Percentiles rank a stretch among this genome's conserved stretches.
Evolutionary conservation across 2,113 vertebrate species (phyloP).

Genomic region (Acrocephalus kingi): DNA sequence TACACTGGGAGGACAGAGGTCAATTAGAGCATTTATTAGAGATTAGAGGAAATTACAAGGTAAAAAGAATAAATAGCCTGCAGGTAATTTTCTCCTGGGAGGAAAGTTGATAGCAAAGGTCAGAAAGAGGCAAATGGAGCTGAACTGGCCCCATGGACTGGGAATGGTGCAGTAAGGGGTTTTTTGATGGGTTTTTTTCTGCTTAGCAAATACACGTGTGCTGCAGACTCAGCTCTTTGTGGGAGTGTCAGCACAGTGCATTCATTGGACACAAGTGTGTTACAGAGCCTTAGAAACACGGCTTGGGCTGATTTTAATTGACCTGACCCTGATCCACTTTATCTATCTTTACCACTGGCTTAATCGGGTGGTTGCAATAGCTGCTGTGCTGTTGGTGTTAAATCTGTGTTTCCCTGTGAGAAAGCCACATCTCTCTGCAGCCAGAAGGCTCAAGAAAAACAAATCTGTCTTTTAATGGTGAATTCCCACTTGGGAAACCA

Average conservation of each 20-base stretch:
- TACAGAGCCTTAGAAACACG: neutral
- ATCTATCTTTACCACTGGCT: constrained; percentile 48
- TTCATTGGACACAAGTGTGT: neutral
- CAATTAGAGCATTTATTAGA: neutral
- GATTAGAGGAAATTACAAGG: neutral
- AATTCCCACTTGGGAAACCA: neutral
- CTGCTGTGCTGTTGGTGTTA: neutral
- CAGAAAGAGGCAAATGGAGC: neutral
- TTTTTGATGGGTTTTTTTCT: neutral
- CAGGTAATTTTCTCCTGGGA: neutral
- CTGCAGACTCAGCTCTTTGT: constrained; percentile 28
- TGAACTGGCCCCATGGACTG: neutral
- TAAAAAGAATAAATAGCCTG: neutral
- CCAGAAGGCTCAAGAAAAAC: neutral
- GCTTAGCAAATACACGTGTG: neutral
- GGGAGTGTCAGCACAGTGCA: neutral
- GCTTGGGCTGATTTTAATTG: constrained; percentile 47
- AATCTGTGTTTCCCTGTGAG: neutral
- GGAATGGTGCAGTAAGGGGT: neutral
- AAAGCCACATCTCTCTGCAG: neutral
- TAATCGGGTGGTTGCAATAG: neutral
- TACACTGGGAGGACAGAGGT: neutral
- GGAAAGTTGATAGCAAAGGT: neutral
- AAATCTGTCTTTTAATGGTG: neutral
- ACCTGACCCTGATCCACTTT: constrained; percentile 59